phyloP scores from a whole-genome alignment of 2,888 invertebrate species.

The Electrophaes corylata region DNA sequence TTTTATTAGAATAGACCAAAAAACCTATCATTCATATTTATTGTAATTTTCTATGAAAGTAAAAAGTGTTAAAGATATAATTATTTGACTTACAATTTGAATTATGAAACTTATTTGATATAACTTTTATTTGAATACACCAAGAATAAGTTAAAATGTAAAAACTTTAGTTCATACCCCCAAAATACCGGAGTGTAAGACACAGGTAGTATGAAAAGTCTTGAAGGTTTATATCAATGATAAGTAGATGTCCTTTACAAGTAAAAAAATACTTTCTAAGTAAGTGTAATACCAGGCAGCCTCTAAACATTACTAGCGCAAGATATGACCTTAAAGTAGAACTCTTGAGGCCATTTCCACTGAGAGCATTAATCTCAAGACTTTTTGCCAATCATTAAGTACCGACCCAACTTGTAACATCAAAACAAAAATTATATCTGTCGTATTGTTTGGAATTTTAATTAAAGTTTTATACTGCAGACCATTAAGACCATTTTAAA shows the following conservation, averaged over 20 bases:
- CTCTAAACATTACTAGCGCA: slow-evolving; percentile 26
- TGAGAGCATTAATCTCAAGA: slow-evolving; percentile 12
- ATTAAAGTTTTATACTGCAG: slow-evolving; percentile 43
- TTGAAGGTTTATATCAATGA: slow-evolving; percentile 10
- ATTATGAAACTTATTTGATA: too few species aligned
- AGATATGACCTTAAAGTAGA: slow-evolving; percentile 35
- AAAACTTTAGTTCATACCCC: too few species aligned
- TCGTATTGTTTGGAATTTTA: slow-evolving; percentile 40
- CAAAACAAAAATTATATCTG: slow-evolving; percentile 33
- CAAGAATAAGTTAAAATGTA: too few species aligned
- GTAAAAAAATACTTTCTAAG: slow-evolving; percentile 29
- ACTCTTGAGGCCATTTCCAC: slow-evolving; percentile 30
- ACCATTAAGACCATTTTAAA: slow-evolving; percentile 53
- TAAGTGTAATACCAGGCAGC: slow-evolving; percentile 18
- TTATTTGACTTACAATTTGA: too few species aligned
- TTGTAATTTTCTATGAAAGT: too few species aligned
- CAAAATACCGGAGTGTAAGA: background rate
- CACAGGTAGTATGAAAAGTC: slow-evolving; percentile 21
- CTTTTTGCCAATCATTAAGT: slow-evolving; percentile 31
- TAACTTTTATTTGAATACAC: too few species aligned
- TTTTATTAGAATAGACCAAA: too few species aligned
- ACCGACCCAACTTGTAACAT: slow-evolving; percentile 14
- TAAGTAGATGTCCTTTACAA: slow-evolving; percentile 28
- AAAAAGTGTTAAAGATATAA: too few species aligned
- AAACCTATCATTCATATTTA: too few species aligned